Conservation (phyloP, 2,797 vertebrate species). For the Girardinus metallicus region DNA sequence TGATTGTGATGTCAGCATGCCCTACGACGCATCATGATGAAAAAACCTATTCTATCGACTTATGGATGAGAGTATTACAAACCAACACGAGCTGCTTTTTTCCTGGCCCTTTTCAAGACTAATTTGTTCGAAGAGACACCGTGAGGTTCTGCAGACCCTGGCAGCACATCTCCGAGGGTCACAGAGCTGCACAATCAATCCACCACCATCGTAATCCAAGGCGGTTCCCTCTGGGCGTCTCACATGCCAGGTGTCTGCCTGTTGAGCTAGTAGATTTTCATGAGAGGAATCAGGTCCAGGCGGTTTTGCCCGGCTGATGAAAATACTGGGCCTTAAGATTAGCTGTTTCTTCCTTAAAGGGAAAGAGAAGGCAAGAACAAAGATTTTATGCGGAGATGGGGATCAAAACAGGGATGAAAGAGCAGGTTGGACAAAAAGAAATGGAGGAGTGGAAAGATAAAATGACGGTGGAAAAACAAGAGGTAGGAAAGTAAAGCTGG, state of each 20-base stretch:
- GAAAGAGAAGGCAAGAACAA: conserved; percentile 31
- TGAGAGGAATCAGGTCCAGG: conserved; percentile 22
- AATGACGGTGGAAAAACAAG: background rate
- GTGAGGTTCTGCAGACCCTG: conserved; percentile 1
- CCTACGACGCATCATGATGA: background rate
- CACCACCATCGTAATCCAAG: background rate
- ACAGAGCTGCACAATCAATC: conserved; percentile 9
- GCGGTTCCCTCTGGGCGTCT: conserved; percentile 8
- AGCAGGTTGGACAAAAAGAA: conserved; percentile 19
- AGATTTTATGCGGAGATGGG: conserved; percentile 23
- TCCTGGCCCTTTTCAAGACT: background rate
- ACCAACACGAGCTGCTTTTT: conserved; percentile 1
- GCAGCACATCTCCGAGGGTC: conserved; percentile 13
- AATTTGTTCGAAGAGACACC: conserved; percentile 2
- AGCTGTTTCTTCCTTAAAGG: conserved; percentile 25
- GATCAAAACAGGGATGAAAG: conserved; percentile 24
- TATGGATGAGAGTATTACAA: background rate
- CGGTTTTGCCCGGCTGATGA: conserved; percentile 11
- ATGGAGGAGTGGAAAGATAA: background rate
- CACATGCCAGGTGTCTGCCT: conserved; percentile 1
- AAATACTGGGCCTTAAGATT: conserved; percentile 34
- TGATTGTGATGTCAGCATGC: background rate
- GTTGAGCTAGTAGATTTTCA: conserved; percentile 31
- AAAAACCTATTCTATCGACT: background rate
- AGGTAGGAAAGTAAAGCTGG: background rate